Percentiles rank a stretch among this genome's conserved stretches.
These are phyloP conservation scores for Falco biarmicus DNA, from an alignment of 2,797 vertebrate species.

Conservation along the genomic window DNA sequence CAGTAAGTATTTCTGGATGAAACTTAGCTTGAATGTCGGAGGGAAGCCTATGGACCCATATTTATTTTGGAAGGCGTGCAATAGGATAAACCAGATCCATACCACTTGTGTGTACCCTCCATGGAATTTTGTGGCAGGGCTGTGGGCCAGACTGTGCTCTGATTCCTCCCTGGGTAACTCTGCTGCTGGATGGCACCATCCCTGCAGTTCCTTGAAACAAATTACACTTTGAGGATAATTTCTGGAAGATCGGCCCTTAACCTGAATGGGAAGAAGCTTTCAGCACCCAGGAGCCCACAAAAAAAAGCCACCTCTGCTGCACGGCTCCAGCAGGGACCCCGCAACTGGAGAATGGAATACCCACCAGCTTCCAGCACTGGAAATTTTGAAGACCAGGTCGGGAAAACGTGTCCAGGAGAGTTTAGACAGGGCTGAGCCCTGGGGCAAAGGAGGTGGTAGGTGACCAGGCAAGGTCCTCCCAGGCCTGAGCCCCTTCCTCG, in stretches of 20 bases:
- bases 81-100: not conserved
- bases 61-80: not conserved
- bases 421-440: not conserved
- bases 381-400: not conserved
- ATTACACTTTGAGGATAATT: not conserved
- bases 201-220: not conserved
- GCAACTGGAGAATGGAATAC: fast-evolving
- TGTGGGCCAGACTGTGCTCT: not conserved
- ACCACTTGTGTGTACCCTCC: fast-evolving
- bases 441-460: not conserved
- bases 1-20: not conserved
- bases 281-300: not conserved
- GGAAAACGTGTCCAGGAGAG: not conserved
- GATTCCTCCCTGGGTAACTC: not conserved
- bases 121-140: not conserved
- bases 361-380: fast-evolving
- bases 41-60: not conserved
- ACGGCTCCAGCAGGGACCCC: not conserved
- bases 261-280: not conserved
- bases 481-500: not conserved
- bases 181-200: not conserved
- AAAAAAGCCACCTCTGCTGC: not conserved
- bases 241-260: not conserved
- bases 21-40: not conserved
- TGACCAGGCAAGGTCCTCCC: not conserved